Evolutionary conservation across 2,797 vertebrate species (phyloP).

Genomic region (Enteromius afrohamiltoni): DNA sequence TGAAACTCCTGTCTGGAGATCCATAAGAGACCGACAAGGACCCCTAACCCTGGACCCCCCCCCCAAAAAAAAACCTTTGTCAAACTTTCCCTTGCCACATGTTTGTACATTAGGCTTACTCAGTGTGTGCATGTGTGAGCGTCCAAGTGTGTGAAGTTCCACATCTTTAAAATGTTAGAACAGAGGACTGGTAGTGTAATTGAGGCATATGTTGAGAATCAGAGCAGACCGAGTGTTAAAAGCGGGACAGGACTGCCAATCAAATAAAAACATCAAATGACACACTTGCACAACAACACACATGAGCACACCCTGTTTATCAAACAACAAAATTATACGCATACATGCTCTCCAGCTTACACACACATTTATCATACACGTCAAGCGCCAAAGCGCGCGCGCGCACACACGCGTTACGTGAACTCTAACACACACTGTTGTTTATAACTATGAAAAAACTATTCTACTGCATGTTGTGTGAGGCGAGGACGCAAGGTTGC

Average conservation of each 20-base stretch:
- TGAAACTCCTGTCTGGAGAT: neutral
- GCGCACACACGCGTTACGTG: neutral
- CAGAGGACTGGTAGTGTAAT: slow-evolving; percentile 58
- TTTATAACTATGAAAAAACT: slow-evolving; percentile 14
- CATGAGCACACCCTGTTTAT: neutral
- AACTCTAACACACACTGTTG: slow-evolving; percentile 7
- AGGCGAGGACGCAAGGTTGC: neutral
- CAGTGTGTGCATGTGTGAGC: neutral
- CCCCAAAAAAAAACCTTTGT: neutral
- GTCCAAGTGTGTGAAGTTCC: slow-evolving; percentile 38
- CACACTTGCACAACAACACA: slow-evolving; percentile 6
- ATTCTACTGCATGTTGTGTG: neutral
- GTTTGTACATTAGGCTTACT: slow-evolving; percentile 24
- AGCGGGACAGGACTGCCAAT: slow-evolving; percentile 44
- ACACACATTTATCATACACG: slow-evolving; percentile 30
- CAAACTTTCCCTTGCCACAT: slow-evolving; percentile 22
- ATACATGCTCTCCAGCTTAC: slow-evolving; percentile 21
- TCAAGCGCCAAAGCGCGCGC: slow-evolving; percentile 8
- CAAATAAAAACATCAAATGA: slow-evolving; percentile 42
- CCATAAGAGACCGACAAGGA: neutral
- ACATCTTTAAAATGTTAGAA: slow-evolving; percentile 64
- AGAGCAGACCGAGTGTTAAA: slow-evolving; percentile 51
- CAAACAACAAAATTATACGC: slow-evolving; percentile 19
- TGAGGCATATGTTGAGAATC: slow-evolving; percentile 58
- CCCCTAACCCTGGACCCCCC: no score